Conservation (phyloP, 1,140 invertebrate genomes). For the Agrilus planipennis region DNA sequence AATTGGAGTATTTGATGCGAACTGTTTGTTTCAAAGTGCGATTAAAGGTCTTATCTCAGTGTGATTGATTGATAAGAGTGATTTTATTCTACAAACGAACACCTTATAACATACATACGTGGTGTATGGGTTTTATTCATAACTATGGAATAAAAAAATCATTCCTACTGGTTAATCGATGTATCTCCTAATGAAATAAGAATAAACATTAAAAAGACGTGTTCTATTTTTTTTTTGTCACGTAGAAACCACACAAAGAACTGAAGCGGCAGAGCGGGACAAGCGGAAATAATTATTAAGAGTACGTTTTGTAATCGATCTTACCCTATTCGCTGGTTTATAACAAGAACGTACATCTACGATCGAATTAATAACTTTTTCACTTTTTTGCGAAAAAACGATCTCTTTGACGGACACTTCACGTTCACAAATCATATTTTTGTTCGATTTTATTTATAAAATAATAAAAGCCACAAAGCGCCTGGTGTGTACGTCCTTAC, state of each 20-base stretch:
- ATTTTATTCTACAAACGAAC: too few relatives aligned
- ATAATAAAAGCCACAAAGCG: too few relatives aligned
- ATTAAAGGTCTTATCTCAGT: too few relatives aligned
- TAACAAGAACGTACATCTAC: conserved; percentile 11
- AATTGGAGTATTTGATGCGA: too few relatives aligned
- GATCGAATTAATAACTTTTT: conserved; percentile 6
- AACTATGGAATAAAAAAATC: background rate
- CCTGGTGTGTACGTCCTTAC: too few relatives aligned
- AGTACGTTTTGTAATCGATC: too few relatives aligned
- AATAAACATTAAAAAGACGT: too few relatives aligned
- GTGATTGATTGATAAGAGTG: too few relatives aligned
- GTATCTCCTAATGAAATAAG: background rate
- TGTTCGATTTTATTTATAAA: too few relatives aligned
- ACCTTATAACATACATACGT: too few relatives aligned
- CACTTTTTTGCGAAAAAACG: background rate
- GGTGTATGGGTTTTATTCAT: background rate
- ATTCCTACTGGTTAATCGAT: background rate
- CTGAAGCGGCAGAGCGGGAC: background rate
- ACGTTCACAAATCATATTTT: conserved; percentile 12
- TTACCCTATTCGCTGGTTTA: conserved; percentile 11
- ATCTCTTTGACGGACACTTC: conserved; percentile 4
- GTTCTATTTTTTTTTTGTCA: too few relatives aligned
- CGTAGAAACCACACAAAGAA: background rate
- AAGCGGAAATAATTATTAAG: background rate
- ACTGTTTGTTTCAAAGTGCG: too few relatives aligned